Evolutionary conservation across 2,888 invertebrate species (phyloP).

Genomic region (Adelphocoris suturalis): DNA sequence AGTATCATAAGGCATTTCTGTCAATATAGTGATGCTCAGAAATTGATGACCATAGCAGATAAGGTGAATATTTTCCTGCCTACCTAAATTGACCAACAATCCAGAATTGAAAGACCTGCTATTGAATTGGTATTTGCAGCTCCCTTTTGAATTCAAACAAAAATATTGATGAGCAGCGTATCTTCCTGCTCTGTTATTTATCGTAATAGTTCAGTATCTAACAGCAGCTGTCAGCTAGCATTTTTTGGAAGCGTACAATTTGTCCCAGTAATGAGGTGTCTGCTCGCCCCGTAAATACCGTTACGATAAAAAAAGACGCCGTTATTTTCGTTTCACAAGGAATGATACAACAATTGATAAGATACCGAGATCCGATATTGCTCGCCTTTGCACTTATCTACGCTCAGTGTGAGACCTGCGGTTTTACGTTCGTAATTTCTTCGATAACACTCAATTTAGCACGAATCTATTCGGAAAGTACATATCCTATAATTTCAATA

Average conservation of each 20-base stretch:
- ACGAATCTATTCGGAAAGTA: not conserved
- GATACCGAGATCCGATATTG: not conserved
- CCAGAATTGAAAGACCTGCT: too few species aligned
- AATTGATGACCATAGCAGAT: too few species aligned
- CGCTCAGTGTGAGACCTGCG: not conserved
- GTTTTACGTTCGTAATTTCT: not conserved
- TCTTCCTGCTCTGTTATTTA: not conserved
- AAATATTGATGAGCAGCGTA: too few species aligned
- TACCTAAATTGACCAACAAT: too few species aligned
- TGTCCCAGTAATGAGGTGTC: not conserved
- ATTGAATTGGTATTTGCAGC: too few species aligned
- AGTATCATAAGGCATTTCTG: too few species aligned
- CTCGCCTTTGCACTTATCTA: not conserved
- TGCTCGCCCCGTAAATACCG: not conserved
- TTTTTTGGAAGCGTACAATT: not conserved
- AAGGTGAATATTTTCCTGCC: too few species aligned
- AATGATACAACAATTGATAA: constrained; percentile 11
- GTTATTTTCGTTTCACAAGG: constrained; percentile 17
- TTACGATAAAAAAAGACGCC: not conserved
- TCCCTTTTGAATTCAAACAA: too few species aligned
- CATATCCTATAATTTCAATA: not conserved
- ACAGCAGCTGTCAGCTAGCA: not conserved
- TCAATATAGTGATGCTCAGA: too few species aligned
- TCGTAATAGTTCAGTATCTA: not conserved
- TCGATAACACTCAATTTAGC: not conserved